phyloP scores from a whole-genome alignment of 2,113 vertebrate species.

The Bubo blakistoni region DNA sequence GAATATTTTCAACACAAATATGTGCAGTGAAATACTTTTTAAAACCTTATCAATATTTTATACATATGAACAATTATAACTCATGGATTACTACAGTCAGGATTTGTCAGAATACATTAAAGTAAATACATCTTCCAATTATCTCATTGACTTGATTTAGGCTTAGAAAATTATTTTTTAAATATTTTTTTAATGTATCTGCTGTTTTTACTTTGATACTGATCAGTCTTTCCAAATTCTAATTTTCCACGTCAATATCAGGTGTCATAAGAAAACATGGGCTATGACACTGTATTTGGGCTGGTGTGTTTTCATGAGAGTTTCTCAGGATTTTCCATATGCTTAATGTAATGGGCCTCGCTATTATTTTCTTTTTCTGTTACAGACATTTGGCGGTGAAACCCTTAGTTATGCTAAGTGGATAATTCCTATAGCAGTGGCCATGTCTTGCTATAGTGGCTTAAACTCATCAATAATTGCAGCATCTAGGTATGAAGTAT shows the following conservation, averaged over 20 bases:
- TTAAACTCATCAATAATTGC: constrained; percentile 84
- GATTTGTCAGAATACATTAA: background rate
- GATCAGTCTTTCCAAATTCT: background rate
- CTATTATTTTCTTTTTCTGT: background rate
- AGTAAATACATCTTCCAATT: background rate
- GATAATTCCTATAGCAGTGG: constrained; percentile 81
- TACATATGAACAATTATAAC: background rate
- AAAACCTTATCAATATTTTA: background rate
- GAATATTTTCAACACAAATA: background rate
- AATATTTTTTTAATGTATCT: background rate
- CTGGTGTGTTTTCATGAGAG: background rate
- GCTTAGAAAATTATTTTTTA: background rate
- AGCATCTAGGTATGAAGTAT: constrained; percentile 74
- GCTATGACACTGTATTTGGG: background rate
- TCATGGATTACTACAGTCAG: background rate
- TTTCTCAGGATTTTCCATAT: background rate
- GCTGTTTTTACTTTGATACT: background rate
- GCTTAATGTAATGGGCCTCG: background rate
- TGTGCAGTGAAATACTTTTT: background rate
- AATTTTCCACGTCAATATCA: background rate
- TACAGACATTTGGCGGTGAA: constrained; percentile 78
- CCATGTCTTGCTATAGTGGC: constrained; percentile 84
- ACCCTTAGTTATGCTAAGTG: constrained; percentile 77
- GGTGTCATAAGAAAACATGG: background rate
- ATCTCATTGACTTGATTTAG: background rate